Percentiles rank a stretch among this genome's conserved stretches.
phyloP scores from a whole-genome alignment of 2,888 invertebrate species.

The Phalera bucephala region DNA sequence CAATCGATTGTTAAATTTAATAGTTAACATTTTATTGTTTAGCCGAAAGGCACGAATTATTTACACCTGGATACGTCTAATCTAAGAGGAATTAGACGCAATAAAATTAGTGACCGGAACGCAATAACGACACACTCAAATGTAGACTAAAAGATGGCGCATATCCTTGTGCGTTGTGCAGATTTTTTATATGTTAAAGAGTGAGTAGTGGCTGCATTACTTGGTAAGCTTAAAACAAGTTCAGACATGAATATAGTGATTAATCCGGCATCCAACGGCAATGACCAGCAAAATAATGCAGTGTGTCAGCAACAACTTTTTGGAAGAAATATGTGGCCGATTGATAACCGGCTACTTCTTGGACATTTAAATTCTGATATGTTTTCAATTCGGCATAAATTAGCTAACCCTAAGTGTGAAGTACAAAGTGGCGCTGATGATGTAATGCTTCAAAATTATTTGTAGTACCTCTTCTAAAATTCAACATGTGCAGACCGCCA shows the following conservation, averaged over 20 bases:
- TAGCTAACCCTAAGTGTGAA: background rate
- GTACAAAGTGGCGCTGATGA: background rate
- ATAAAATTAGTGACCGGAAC: slow-evolving; percentile 53
- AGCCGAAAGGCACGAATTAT: slow-evolving; percentile 23
- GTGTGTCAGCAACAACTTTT: slow-evolving; percentile 8
- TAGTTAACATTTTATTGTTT: slow-evolving; percentile 18
- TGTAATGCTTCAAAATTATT: slow-evolving; percentile 12
- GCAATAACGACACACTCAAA: slow-evolving; percentile 39
- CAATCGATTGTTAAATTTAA: slow-evolving; percentile 26
- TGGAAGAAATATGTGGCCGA: background rate
- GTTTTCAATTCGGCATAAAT: slow-evolving; percentile 1
- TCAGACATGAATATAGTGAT: background rate
- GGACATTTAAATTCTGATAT: background rate
- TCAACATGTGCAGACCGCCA: slow-evolving; percentile 34
- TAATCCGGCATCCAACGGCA: background rate
- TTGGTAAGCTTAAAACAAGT: background rate
- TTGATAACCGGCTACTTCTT: background rate
- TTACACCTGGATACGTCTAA: slow-evolving; percentile 30
- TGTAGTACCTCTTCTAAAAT: slow-evolving; percentile 23
- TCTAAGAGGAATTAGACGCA: slow-evolving; percentile 34
- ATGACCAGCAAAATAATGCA: slow-evolving; percentile 4
- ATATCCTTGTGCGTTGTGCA: slow-evolving; percentile 14
- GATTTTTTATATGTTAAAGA: too few relatives aligned
- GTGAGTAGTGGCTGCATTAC: too few relatives aligned
- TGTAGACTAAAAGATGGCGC: slow-evolving; percentile 17